phyloP scores from a whole-genome alignment of 2,888 invertebrate genomes.

The Amaurobius ferox region DNA sequence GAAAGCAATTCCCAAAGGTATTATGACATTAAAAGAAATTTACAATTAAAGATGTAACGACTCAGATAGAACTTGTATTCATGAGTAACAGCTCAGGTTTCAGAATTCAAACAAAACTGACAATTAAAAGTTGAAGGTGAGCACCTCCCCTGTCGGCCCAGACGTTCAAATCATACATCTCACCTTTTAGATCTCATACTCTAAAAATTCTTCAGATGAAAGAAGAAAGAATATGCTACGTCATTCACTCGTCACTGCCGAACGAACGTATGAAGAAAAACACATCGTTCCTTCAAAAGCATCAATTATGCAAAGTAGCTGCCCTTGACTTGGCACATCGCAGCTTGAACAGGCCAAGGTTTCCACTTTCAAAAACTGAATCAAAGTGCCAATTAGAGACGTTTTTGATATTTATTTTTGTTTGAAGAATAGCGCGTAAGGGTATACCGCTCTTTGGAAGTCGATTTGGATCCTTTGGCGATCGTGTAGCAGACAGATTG shows the following conservation, averaged over 20 bases:
- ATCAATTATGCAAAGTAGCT: conserved; percentile 64
- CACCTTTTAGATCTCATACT: neutral
- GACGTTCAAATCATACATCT: neutral
- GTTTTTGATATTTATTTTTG: conserved; percentile 26
- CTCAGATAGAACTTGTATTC: too few species aligned
- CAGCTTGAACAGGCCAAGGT: conserved; percentile 37
- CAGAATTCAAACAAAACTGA: too few species aligned
- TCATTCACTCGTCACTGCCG: conserved; percentile 15
- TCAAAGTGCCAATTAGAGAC: conserved; percentile 59
- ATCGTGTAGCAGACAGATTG: neutral
- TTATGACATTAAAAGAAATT: too few species aligned
- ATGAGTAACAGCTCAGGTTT: too few species aligned
- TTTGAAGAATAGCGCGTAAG: neutral
- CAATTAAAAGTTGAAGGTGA: too few species aligned
- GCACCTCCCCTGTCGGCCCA: too few species aligned
- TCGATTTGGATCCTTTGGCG: neutral
- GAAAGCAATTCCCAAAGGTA: too few species aligned
- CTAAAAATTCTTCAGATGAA: neutral
- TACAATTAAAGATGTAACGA: too few species aligned
- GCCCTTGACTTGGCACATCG: conserved; percentile 47
- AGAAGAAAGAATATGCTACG: neutral
- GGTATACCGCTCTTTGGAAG: neutral
- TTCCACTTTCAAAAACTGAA: conserved; percentile 38
- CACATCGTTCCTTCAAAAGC: neutral
- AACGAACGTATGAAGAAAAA: conserved; percentile 6